Evolutionary conservation across 2,888 invertebrate species (phyloP).

Genomic region (Nymphalis urticae): DNA sequence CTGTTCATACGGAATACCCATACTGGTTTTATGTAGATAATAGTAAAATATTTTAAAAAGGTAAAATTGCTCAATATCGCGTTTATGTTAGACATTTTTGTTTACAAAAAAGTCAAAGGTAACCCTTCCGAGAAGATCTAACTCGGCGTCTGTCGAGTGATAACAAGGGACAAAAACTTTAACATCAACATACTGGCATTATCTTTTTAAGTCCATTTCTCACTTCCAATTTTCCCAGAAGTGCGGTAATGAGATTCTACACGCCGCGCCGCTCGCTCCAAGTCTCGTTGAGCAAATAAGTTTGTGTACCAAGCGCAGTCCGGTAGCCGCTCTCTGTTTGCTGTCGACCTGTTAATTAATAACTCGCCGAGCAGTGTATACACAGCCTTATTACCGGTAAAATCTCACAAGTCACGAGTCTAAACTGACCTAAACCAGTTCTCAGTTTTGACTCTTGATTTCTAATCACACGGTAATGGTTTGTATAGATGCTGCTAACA

Average conservation of each 20-base stretch:
- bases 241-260: slow-evolving; percentile 76
- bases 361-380: slow-evolving; percentile 76
- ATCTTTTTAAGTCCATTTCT: slow-evolving; percentile 75
- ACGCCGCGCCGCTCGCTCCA: slow-evolving; percentile 59
- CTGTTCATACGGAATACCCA: too few relatives aligned
- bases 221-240: slow-evolving; percentile 78
- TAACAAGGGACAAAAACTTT: slow-evolving; percentile 52
- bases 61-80: slow-evolving; percentile 23
- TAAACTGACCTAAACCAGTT: slow-evolving; percentile 68
- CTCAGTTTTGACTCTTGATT: slow-evolving; percentile 60
- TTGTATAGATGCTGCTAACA: slow-evolving; percentile 46
- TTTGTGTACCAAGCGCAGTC: slow-evolving; percentile 75
- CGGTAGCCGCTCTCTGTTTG: slow-evolving; percentile 78
- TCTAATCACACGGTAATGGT: slow-evolving; percentile 70
- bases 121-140: slow-evolving; percentile 47
- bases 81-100: slow-evolving; percentile 25
- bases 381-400: slow-evolving; percentile 81
- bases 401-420: slow-evolving; percentile 81
- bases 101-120: slow-evolving; percentile 31
- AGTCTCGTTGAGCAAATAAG: slow-evolving; percentile 68
- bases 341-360: slow-evolving; percentile 82
- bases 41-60: slow-evolving; percentile 21
- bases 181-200: slow-evolving; percentile 56
- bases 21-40: too few relatives aligned
- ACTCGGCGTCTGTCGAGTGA: slow-evolving; percentile 40